phyloP scores from a whole-genome alignment of 1,140 invertebrate species.

The Aphidius ervi region DNA sequence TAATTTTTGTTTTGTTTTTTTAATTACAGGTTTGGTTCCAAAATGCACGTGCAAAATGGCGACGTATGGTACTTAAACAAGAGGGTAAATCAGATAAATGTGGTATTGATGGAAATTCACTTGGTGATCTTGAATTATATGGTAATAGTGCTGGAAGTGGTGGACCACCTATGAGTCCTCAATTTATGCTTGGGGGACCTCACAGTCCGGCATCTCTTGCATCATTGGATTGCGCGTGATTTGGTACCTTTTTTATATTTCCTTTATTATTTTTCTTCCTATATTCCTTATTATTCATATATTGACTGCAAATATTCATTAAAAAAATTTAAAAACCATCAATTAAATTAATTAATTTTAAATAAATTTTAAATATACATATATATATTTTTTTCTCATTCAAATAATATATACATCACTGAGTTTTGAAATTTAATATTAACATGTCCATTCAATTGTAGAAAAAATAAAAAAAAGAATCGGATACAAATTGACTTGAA shows the following conservation, averaged over 20 bases:
- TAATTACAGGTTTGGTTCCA: slow-evolving; percentile 94
- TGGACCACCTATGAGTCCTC: slow-evolving; percentile 49
- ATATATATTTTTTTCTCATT: too few relatives aligned
- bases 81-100: slow-evolving; percentile 71
- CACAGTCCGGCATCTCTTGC: slow-evolving; percentile 50
- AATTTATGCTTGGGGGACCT: slow-evolving; percentile 48
- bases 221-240: slow-evolving; percentile 52
- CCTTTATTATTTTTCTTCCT: too few relatives aligned
- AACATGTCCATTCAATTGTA: too few relatives aligned
- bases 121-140: slow-evolving; percentile 50
- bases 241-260: slow-evolving; percentile 17
- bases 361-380: too few relatives aligned
- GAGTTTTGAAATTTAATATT: too few relatives aligned
- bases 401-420: too few relatives aligned
- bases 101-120: slow-evolving; percentile 43
- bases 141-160: slow-evolving; percentile 49
- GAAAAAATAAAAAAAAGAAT: too few relatives aligned
- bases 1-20: slow-evolving; percentile 12
- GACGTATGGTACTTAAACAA: slow-evolving; percentile 85
- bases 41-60: slow-evolving; percentile 95
- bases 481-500: too few relatives aligned
- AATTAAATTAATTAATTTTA: too few relatives aligned
- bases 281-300: too few relatives aligned
- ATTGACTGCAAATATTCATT: too few relatives aligned
- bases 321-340: too few relatives aligned